These are phyloP conservation scores for Drepana falcataria DNA, from an alignment of 2,888 invertebrate genomes.

Conservation along the genomic window DNA sequence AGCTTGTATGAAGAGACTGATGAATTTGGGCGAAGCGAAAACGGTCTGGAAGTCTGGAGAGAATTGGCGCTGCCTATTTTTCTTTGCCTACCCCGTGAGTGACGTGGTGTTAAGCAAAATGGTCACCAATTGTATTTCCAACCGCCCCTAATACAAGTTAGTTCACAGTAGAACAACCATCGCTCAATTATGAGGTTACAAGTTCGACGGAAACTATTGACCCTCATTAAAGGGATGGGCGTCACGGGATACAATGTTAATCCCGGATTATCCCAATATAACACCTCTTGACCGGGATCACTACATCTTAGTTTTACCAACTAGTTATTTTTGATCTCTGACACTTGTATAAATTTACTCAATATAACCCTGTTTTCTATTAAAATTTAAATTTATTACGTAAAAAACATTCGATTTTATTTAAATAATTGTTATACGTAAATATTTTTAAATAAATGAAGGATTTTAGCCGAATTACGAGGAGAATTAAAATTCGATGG, in stretches of 20 bases:
- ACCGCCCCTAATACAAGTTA: slow-evolving; percentile 16
- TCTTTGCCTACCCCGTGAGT: too few species aligned
- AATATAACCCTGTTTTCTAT: neutral
- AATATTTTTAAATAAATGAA: too few species aligned
- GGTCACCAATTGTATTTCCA: slow-evolving; percentile 13
- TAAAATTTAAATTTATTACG: too few species aligned
- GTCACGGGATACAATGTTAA: slow-evolving; percentile 61
- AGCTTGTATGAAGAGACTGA: too few species aligned
- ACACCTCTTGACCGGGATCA: slow-evolving; percentile 62
- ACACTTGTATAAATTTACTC: neutral
- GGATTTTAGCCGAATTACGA: too few species aligned
- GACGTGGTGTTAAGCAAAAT: too few species aligned
- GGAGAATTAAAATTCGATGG: slow-evolving; percentile 3
- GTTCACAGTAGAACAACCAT: slow-evolving; percentile 23
- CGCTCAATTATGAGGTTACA: slow-evolving; percentile 36
- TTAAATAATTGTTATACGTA: too few species aligned
- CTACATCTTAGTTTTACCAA: slow-evolving; percentile 25
- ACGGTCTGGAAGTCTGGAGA: too few species aligned
- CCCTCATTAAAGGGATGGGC: slow-evolving; percentile 69
- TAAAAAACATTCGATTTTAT: too few species aligned
- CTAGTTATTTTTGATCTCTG: slow-evolving; percentile 13
- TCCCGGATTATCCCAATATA: slow-evolving; percentile 73
- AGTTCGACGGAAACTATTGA: slow-evolving; percentile 57
- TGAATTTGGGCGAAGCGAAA: too few species aligned
- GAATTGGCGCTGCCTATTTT: too few species aligned